Percentiles rank a stretch among this genome's conserved stretches.
Conservation (phyloP, 92 coral and sea anemone species). For the Scolanthus callimorphus region DNA sequence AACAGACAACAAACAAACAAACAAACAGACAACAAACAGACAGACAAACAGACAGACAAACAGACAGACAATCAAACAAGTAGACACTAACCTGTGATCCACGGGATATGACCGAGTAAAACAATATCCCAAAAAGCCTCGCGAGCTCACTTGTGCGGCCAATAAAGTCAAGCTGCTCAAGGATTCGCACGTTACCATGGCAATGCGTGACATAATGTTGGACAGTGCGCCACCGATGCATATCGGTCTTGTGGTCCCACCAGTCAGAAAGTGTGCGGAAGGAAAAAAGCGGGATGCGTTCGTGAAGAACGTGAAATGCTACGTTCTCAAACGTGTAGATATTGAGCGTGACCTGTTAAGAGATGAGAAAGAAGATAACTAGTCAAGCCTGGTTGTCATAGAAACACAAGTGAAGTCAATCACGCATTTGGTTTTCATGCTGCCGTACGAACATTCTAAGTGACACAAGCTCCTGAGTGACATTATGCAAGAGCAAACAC, state of each 20-base stretch:
- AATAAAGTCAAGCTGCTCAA: conserved; percentile 84
- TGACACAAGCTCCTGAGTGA: no score
- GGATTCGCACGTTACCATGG: conserved; percentile 74
- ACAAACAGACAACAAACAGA: no score
- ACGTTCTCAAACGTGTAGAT: conserved; percentile 92
- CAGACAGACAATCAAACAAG: no score
- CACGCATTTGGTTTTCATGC: no score
- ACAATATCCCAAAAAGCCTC: conserved; percentile 96
- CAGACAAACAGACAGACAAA: no score
- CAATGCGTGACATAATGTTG: conserved; percentile 94
- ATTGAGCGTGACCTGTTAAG: conserved; percentile 69
- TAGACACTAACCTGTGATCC: conserved; percentile 83
- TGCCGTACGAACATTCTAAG: no score
- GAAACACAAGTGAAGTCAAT: no score
- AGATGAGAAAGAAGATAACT: no score
- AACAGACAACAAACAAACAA: no score
- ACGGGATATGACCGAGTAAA: conserved; percentile 88
- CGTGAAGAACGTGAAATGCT: conserved; percentile 91
- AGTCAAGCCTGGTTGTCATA: no score
- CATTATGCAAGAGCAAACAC: no score
- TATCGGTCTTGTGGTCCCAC: conserved; percentile 94
- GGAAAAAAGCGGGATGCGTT: conserved; percentile 89
- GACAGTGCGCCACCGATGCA: conserved; percentile 90
- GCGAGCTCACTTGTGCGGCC: conserved; percentile 98
- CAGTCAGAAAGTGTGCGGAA: conserved; percentile 83